These are phyloP conservation scores for Pelodiscus sinensis DNA, from an alignment of 2,113 vertebrate species.

Conservation along the genomic window DNA sequence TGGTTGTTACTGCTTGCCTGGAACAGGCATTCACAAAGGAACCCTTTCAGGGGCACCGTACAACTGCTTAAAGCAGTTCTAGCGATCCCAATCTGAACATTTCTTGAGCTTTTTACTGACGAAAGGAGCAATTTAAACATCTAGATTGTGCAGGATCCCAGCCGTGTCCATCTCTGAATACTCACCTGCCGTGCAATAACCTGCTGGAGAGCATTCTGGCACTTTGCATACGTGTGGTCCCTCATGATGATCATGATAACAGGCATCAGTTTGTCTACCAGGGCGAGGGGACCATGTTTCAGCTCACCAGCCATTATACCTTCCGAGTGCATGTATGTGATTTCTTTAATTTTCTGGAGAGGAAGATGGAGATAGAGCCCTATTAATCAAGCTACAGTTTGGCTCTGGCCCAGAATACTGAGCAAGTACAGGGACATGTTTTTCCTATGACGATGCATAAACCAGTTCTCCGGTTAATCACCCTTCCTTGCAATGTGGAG, in stretches of 20 bases:
- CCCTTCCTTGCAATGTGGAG: not conserved
- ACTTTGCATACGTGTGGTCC: slow-evolving; percentile 94
- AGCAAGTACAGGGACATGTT: not conserved
- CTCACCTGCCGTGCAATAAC: slow-evolving; percentile 93
- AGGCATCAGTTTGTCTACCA: slow-evolving; percentile 98
- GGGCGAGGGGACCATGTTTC: slow-evolving; percentile 93
- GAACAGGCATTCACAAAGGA: not conserved
- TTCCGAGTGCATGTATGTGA: slow-evolving; percentile 99
- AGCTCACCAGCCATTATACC: slow-evolving; percentile 97
- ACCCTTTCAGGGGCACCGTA: not conserved
- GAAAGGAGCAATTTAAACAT: fast-evolving
- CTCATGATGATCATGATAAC: slow-evolving; percentile 99
- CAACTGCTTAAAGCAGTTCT: fast-evolving
- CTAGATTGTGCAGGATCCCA: not conserved
- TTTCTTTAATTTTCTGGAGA: slow-evolving; percentile 97
- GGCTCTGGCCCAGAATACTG: not conserved
- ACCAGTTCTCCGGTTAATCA: not conserved
- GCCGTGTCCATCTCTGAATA: not conserved
- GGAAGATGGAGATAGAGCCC: not conserved
- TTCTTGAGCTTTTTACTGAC: not conserved
- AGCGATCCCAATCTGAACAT: not conserved
- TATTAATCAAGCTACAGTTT: too few species aligned
- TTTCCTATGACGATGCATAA: not conserved
- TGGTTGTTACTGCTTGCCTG: not conserved
- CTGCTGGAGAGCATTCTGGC: slow-evolving; percentile 97